Evolutionary conservation across 2,113 vertebrate species (phyloP).

Genomic region (Cynocephalus volans): DNA sequence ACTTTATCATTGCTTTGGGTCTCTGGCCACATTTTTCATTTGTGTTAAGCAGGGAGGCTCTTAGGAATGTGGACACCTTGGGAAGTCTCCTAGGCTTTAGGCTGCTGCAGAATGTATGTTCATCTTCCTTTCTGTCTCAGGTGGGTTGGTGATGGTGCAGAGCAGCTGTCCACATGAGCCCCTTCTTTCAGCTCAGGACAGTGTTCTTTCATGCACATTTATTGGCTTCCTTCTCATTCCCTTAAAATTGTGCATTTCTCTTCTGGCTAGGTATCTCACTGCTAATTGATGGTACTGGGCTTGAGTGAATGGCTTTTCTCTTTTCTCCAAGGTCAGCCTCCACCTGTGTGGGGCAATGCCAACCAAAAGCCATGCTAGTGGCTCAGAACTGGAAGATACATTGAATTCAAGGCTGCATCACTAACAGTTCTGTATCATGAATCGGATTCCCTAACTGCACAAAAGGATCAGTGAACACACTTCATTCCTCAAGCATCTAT

Average conservation of each 20-base stretch:
- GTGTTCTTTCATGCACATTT: not conserved
- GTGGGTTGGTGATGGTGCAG: not conserved
- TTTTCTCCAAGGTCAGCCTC: not conserved
- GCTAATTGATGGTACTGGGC: not conserved
- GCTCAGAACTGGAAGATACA: not conserved
- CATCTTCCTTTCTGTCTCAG: not conserved
- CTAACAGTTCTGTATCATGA: not conserved
- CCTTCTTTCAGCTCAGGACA: not conserved
- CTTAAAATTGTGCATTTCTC: not conserved
- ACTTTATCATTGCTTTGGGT: not conserved
- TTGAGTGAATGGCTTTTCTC: accelerated
- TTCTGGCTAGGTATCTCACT: not conserved
- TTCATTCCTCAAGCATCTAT: not conserved
- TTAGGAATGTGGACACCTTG: not conserved
- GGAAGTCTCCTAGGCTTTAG: not conserved
- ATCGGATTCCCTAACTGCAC: not conserved
- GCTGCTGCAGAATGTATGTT: not conserved
- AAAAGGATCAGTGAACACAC: not conserved
- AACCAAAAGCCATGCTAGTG: not conserved
- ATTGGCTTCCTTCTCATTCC: not conserved
- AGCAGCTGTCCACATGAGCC: accelerated
- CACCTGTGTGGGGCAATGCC: accelerated
- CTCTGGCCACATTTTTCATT: not conserved
- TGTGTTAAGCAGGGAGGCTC: not conserved
- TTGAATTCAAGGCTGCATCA: not conserved